Base-by-base conservation (phyloP, 2,113 vertebrate species). In the Taxidea taxus region DNA sequence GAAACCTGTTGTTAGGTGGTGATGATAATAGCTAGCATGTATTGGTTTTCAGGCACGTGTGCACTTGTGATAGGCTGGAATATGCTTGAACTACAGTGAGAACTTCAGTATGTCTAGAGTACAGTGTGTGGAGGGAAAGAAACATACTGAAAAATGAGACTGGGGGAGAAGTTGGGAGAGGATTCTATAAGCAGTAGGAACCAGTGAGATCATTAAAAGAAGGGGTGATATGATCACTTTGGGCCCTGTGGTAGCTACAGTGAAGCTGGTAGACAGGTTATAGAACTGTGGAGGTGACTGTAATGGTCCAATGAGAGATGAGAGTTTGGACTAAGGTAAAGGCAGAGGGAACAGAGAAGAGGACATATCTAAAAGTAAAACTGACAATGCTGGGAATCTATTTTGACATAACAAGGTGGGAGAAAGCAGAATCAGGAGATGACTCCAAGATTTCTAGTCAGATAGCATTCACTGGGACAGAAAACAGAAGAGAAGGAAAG, bases 151-250 rank as follows among this genome's bases (percentile, higher is more conserved):
- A 90, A 83, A 92, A 94, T 78, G 81, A 94, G 18, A 60, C 39
- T 74, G 21, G 86, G 29, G 42, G 13, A 94, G 2, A 90, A 72
- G 44, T 75, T 83, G 42, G 47, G 81, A 56, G 15, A 82, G 68
- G 78, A 94, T 91, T 74, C 72, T 81, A 39, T 66, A 62, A 81
- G n/a, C n/a, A 77, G 16, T 29, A 66, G 54, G 31, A 96, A 8
- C 34, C 84, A 87, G n/a, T 6, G 18, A 92, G 51, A 90, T 82
- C 51, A 86, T 94, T 92, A 75, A 87, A 93, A 80, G 49, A 87
- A 27, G 49, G 13, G 90, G 51, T 44, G 84, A 56, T 49, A 44
- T 37, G 7, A 96, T 94, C 49, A 74, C 34, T 90, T 92, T 92
- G 34, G 80, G 34, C 39, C 68, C 51, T 58, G 44, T 90, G 49